Conservation (phyloP, 2,113 vertebrate species). For the Elachura formosa region DNA sequence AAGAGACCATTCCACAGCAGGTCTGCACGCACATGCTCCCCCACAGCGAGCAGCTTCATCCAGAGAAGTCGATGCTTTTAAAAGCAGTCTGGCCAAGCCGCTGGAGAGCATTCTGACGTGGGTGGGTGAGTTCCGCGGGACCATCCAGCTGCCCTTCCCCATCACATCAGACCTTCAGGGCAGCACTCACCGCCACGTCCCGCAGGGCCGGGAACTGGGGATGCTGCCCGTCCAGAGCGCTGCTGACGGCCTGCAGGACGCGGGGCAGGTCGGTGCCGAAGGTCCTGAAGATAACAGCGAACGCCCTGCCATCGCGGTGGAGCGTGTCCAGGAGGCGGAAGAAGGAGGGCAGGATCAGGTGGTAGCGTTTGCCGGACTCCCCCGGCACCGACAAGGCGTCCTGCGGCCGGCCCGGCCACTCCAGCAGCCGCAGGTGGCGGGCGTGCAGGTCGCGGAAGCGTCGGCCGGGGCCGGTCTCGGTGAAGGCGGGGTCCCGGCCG, state of each 20-base stretch:
- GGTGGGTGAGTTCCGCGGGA: accelerated
- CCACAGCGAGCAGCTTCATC: neutral
- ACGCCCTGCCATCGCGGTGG: slow-evolving; percentile 64
- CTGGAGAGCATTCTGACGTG: accelerated
- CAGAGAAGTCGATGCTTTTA: neutral
- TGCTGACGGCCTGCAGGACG: slow-evolving; percentile 64
- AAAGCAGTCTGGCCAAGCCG: neutral
- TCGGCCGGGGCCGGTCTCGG: slow-evolving; percentile 61
- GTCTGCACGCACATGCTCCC: neutral
- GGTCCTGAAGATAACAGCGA: slow-evolving; percentile 80
- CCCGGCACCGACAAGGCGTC: slow-evolving; percentile 68
- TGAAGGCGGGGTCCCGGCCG: slow-evolving; percentile 75
- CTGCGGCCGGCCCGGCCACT: slow-evolving; percentile 77
- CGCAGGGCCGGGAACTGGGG: slow-evolving; percentile 79
- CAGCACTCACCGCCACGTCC: slow-evolving; percentile 55
- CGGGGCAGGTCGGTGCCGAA: slow-evolving; percentile 82
- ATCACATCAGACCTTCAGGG: accelerated
- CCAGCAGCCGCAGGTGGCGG: slow-evolving; percentile 75
- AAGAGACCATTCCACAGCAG: neutral
- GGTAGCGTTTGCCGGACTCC: slow-evolving; percentile 73
- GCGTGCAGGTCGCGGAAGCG: slow-evolving; percentile 71
- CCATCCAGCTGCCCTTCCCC: neutral
- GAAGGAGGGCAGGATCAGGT: slow-evolving; percentile 87
- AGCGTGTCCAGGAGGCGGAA: slow-evolving; percentile 81
- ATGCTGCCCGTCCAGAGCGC: slow-evolving; percentile 76